Percentiles rank a stretch among this genome's conserved stretches.
phyloP scores from a whole-genome alignment of 2,888 invertebrate species.

The Beris chalybata region DNA sequence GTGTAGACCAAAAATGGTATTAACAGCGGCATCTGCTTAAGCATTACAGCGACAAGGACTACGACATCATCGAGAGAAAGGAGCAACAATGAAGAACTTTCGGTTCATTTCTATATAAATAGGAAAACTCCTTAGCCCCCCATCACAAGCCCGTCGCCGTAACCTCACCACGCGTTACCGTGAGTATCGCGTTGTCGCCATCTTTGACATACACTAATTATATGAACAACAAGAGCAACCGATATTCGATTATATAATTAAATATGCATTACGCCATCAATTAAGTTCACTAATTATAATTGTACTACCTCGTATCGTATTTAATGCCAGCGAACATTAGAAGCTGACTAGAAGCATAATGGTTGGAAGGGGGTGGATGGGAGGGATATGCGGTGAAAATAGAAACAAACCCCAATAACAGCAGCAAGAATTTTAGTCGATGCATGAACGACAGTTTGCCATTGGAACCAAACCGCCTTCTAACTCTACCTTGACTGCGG shows the following conservation, averaged over 20 bases:
- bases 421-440: no score
- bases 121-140: neutral
- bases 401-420: neutral
- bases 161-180: neutral
- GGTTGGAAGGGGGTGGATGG: slow-evolving; percentile 8
- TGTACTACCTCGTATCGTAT: slow-evolving; percentile 27
- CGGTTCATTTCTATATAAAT: no score
- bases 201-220: slow-evolving; percentile 44
- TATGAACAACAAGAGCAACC: slow-evolving; percentile 43
- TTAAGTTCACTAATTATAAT: slow-evolving; percentile 43
- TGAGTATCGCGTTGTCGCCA: slow-evolving; percentile 31
- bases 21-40: slow-evolving; percentile 3
- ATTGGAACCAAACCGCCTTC: no score
- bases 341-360: slow-evolving; percentile 17
- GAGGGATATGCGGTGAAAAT: neutral
- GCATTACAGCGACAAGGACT: slow-evolving; percentile 46
- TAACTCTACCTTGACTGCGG: no score
- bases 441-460: no score
- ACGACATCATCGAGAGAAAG: slow-evolving; percentile 2
- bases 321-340: slow-evolving; percentile 30
- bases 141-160: slow-evolving; percentile 4
- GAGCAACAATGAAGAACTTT: no score
- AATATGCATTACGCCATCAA: slow-evolving; percentile 46
- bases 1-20: slow-evolving; percentile 12
- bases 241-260: slow-evolving; percentile 46